Percentiles rank a stretch among this genome's conserved stretches.
phyloP scores from a whole-genome alignment of 2,888 invertebrate species.

The Alviniconcha strummeri region DNA sequence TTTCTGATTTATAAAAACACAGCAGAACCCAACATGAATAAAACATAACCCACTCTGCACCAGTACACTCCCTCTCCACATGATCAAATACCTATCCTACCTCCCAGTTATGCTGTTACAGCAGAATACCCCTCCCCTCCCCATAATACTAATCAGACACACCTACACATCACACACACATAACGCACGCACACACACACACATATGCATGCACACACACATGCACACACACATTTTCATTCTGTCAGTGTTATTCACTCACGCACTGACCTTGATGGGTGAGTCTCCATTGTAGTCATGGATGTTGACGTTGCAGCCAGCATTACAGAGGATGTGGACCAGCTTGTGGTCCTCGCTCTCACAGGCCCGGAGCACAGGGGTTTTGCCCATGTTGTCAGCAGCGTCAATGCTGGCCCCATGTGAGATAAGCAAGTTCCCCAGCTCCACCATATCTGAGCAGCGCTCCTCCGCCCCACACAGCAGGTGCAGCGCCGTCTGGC shows the following conservation, averaged over 20 bases:
- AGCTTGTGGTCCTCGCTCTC: conserved; percentile 58
- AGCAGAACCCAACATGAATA: no score
- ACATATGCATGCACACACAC: neutral
- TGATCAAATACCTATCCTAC: no score
- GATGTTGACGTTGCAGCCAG: conserved; percentile 58
- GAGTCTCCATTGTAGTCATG: conserved; percentile 59
- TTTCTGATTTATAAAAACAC: no score
- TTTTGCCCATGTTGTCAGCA: conserved; percentile 59
- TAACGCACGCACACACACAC: neutral
- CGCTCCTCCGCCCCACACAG: conserved; percentile 54
- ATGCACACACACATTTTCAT: conserved; percentile 38
- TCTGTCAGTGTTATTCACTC: neutral
- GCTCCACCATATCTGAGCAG: conserved; percentile 50
- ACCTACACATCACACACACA: neutral
- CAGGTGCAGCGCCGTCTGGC: conserved; percentile 58
- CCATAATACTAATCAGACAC: no score
- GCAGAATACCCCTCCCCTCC: no score
- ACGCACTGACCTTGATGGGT: conserved; percentile 51
- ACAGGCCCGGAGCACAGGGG: conserved; percentile 59
- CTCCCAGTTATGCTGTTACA: no score
- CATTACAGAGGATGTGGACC: conserved; percentile 52
- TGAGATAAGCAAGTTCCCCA: conserved; percentile 51
- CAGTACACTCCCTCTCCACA: no score
- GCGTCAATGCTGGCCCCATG: conserved; percentile 54
- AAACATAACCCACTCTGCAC: no score